Evolutionary conservation across 2,113 vertebrate species (phyloP), one percentile per base, ranked within the genome.

Genomic region (Ariopsis seemanni): DNA sequence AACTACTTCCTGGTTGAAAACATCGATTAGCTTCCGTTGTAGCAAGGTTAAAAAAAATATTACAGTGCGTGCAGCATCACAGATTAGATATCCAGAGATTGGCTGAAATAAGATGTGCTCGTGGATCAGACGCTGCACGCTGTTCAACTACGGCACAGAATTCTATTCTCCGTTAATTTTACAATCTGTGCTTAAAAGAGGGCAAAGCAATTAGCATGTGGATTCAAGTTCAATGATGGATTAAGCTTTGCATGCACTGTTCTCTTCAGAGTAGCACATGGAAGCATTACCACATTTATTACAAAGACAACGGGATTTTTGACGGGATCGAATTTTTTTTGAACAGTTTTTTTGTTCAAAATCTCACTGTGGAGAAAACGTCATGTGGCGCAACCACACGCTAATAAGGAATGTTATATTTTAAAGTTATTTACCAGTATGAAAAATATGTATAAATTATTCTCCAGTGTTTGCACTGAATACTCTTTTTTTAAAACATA

Each of bases 161-260:
- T 85, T 85, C 57, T 82, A 74, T 87, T 85, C 87, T 69, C 65
- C 81, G 86, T 88, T 84, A 84, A 90, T 86, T 90, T 88, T 82
- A 90, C 87, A 86, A 77, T 86, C 81, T 63, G 53, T 84, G 78
- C 81, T 90, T 86, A 34, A 82, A 90, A 57, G 42, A 83, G 85
- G 75, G 81, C 85, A 90, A 89, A 81, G 82, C 82, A 84, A 82
- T 85, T 90, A 82, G 82, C 84, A 72, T 63, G 48, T 58, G 52
- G 60, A 65, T 58, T 27, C 72, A 87, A 85, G 69, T 86, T 42
- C 63, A 75, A 81, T 72, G 74, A 20, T 57, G 69, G 84, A 55
- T 86, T 63, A 82, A 83, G 74, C 86, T 83, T n/a, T 58, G 83
- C 1, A 27, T 14, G 2, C 34, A 63, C 53, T 72, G 83, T 74